Conservation (phyloP, 2,113 vertebrate species). For the Mirounga angustirostris region DNA sequence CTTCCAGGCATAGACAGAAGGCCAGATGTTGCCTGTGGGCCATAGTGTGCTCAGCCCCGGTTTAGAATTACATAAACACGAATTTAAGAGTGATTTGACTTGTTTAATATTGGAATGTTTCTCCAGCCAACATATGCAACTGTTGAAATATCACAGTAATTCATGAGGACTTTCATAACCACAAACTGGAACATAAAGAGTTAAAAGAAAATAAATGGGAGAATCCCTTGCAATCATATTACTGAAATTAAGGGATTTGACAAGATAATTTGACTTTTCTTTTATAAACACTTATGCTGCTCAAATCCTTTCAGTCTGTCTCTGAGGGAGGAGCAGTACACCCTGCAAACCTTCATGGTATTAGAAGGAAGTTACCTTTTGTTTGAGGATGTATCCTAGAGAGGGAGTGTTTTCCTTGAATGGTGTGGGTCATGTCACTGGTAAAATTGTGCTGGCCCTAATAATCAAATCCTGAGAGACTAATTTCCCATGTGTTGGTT, state of each 20-base stretch:
- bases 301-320: not conserved
- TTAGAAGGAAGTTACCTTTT: not conserved
- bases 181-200: not conserved
- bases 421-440: too few species aligned
- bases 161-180: not conserved
- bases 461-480: not conserved
- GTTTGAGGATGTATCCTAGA: not conserved
- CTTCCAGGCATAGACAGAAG: not conserved
- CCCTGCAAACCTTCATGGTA: rapidly evolving
- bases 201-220: not conserved
- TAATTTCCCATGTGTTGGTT: not conserved
- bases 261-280: not conserved
- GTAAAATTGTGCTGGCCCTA: not conserved
- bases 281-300: not conserved
- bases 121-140: too few species aligned
- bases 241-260: not conserved
- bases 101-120: not conserved
- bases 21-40: not conserved
- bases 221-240: not conserved
- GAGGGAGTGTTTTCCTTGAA: not conserved
- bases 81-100: not conserved
- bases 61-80: not conserved
- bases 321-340: not conserved
- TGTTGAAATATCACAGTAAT: not conserved
- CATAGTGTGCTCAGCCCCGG: not conserved